These are phyloP conservation scores for Hemicentrotus pulcherrimus DNA, from an alignment of 35 echinoderm and acorn worm genomes.

Conservation along the genomic window DNA sequence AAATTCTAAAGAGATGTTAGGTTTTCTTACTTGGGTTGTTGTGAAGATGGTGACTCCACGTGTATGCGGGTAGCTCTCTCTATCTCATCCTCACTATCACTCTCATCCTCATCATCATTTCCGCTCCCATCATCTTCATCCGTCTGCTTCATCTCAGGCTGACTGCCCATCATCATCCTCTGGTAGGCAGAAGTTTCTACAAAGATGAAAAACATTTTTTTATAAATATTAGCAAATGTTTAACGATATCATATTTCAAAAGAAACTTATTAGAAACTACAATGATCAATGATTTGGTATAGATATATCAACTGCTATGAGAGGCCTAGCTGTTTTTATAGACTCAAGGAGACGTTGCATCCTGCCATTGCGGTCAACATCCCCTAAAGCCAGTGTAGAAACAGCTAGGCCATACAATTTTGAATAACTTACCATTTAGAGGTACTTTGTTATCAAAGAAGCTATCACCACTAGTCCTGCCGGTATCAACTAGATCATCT, in stretches of 20 bases:
- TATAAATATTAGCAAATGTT: background rate
- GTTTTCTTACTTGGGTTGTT: conserved; percentile 55
- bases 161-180: conserved; percentile 67
- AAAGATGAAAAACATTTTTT: background rate
- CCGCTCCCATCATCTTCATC: background rate
- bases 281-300: no score
- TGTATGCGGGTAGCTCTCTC: conserved; percentile 77
- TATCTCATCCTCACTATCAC: conserved; percentile 76
- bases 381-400: no score
- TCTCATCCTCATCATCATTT: conserved; percentile 42
- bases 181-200: conserved; percentile 88
- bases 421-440: conserved; percentile 61
- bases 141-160: conserved; percentile 39
- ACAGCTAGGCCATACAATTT: no score
- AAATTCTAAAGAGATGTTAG: background rate
- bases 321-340: no score
- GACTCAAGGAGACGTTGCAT: no score
- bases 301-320: no score
- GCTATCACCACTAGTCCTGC: conserved; percentile 66
- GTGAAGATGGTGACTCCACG: conserved; percentile 57
- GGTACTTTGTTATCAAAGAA: conserved; percentile 86
- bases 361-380: no score
- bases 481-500: conserved; percentile 52
- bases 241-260: no score
- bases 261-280: no score